Evolutionary conservation across 2,797 vertebrate species (phyloP), one percentile per base, ranked within the genome.

Genomic region (Macropodus opercularis): DNA sequence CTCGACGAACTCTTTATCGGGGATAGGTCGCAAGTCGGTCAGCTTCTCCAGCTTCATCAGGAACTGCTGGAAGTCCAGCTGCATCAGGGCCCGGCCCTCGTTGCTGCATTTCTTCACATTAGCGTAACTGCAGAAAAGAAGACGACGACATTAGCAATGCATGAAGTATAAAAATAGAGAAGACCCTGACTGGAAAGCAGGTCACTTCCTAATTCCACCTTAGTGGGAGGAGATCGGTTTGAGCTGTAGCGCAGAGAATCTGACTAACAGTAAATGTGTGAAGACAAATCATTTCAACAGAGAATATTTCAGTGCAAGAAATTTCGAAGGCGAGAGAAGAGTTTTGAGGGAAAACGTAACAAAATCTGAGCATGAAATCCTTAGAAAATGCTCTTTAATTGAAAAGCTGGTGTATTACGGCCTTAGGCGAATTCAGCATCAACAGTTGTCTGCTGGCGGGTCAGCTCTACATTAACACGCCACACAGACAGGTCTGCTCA

Each of bases 61-160:
- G 89, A 99, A 99, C 84, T 99, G 98, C 42, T 99, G 98, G 77
- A 98, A 99, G 82, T 99, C 98, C 85, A 99, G 90, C 78, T 99
- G 98, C 98, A 99, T 99, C 86, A 99, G 92, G 53, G 98, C 98
- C 34, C 97, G 95, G 38, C 98, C 97, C 85, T 99, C 98, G 34
- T 98, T 99, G 86, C 98, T 99, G 85, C 98, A 99, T 69, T 99
- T 99, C 89, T 98, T 99, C 61, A 98, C 98, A 5, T 98, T 99
- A n/a, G 96, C 96, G 10, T 98, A 99, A 65, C 98, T 99, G 3
- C 53, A 49, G 8, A 7, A 1, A 10, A 0, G 21, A 26, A 34
- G 9, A 29, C 2, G 9, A 29, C 2, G 6, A 50, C 4, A 14
- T 64, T 5, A 66, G 49, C 8, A 24, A n/a, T 1, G 15, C 0